Evolutionary conservation across 2,888 invertebrate species (phyloP).

Genomic region (Platypus cylindrus): DNA sequence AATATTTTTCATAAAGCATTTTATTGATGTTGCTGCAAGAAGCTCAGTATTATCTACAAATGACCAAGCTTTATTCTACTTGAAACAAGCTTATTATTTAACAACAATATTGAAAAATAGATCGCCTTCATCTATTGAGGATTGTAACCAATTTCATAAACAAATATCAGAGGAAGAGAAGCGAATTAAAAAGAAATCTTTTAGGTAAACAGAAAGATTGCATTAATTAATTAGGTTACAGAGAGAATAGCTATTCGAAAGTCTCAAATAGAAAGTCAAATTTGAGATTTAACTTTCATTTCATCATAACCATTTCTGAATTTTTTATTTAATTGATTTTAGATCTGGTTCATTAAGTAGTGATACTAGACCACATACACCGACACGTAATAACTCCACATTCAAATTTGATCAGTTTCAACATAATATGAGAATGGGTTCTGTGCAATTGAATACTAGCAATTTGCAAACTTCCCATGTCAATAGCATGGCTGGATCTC

Average conservation of each 20-base stretch:
- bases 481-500: slow-evolving; percentile 8
- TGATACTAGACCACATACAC: too few relatives aligned
- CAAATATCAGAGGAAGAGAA: slow-evolving; percentile 16
- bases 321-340: too few relatives aligned
- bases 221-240: too few relatives aligned
- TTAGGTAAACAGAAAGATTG: slow-evolving; percentile 6
- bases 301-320: too few relatives aligned
- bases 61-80: slow-evolving; percentile 50
- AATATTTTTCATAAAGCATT: slow-evolving; percentile 57
- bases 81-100: slow-evolving; percentile 58
- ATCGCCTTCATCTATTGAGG: slow-evolving; percentile 41
- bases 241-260: too few relatives aligned
- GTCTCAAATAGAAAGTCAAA: too few relatives aligned
- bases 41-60: slow-evolving; percentile 49
- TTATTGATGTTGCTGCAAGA: slow-evolving; percentile 55
- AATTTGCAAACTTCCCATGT: slow-evolving; percentile 14
- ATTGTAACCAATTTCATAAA: slow-evolving; percentile 19
- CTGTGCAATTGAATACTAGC: too few relatives aligned
- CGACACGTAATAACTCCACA: too few relatives aligned
- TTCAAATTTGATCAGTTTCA: too few relatives aligned
- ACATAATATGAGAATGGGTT: too few relatives aligned
- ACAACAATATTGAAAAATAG: slow-evolving; percentile 45
- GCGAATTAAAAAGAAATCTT: slow-evolving; percentile 8
- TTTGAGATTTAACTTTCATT: too few relatives aligned
- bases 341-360: too few relatives aligned